These are phyloP conservation scores for Notolabrus celidotus DNA, from an alignment of 2,797 vertebrate genomes.

Conservation along the genomic window DNA sequence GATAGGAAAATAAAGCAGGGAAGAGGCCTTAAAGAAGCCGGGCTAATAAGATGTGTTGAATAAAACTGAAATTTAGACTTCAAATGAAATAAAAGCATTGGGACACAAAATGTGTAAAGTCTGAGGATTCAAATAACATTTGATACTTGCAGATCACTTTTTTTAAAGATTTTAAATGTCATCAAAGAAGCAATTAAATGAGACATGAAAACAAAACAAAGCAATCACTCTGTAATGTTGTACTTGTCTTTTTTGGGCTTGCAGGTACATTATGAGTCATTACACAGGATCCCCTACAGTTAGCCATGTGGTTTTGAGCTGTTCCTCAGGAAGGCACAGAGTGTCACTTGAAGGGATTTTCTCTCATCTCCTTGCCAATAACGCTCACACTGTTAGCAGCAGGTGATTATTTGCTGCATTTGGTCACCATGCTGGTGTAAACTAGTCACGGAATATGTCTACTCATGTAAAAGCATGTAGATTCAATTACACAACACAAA, in stretches of 20 bases:
- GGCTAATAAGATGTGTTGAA: background rate
- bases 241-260: too few species aligned
- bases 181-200: too few species aligned
- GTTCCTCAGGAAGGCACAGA: slow-evolving; percentile 33
- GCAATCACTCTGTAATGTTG: too few species aligned
- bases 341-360: slow-evolving; percentile 59
- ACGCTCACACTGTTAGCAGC: slow-evolving; percentile 31
- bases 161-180: too few species aligned
- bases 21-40: background rate
- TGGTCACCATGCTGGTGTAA: background rate
- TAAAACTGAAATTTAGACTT: background rate
- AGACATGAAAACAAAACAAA: too few species aligned
- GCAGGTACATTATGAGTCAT: background rate
- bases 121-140: too few species aligned
- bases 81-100: too few species aligned
- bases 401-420: slow-evolving; percentile 41
- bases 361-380: slow-evolving; percentile 60
- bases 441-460: background rate
- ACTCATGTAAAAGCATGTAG: background rate
- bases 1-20: slow-evolving; percentile 4
- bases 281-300: slow-evolving; percentile 16
- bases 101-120: too few species aligned
- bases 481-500: background rate
- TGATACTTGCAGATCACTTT: too few species aligned
- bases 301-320: slow-evolving; percentile 24